These are phyloP conservation scores for Polypedilum vanderplanki DNA, from an alignment of 1,140 invertebrate genomes.

Conservation along the genomic window DNA sequence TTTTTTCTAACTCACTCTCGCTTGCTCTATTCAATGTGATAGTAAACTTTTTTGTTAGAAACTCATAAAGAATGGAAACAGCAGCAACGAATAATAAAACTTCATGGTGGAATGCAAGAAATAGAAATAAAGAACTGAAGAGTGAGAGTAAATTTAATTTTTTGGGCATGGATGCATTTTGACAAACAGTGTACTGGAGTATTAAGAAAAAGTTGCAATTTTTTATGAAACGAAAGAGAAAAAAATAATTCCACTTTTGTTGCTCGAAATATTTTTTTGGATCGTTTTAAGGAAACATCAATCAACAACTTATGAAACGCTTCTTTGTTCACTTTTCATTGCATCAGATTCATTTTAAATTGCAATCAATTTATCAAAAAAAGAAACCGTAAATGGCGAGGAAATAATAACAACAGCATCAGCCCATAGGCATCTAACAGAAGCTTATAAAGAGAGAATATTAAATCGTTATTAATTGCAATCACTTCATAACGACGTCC, in stretches of 20 bases:
- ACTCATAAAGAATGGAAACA: no score
- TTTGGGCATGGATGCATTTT: slow-evolving; percentile 4
- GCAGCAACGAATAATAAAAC: no score
- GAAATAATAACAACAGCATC: neutral
- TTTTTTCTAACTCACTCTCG: neutral
- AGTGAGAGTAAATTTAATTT: slow-evolving; percentile 3
- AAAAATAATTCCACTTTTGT: slow-evolving; percentile 2
- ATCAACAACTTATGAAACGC: neutral
- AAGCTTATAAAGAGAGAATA: neutral
- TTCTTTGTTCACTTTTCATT: no score
- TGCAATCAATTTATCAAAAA: neutral
- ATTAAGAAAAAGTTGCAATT: neutral
- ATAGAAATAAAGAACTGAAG: neutral
- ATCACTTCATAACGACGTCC: neutral
- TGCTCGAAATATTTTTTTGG: neutral
- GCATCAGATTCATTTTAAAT: neutral
- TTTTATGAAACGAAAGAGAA: neutral
- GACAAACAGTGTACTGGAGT: neutral
- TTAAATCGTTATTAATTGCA: slow-evolving; percentile 12
- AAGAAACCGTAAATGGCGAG: neutral
- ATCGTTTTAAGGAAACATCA: slow-evolving; percentile 2
- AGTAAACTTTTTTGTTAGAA: no score
- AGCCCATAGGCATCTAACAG: neutral
- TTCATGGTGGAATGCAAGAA: no score
- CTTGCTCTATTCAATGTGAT: no score